A percentile compares a stretch with the other conserved stretches of the same genome.
These are phyloP conservation scores for Sarcophaga caerulescens DNA, from an alignment of 2,888 invertebrate genomes.

Conservation along the genomic window DNA sequence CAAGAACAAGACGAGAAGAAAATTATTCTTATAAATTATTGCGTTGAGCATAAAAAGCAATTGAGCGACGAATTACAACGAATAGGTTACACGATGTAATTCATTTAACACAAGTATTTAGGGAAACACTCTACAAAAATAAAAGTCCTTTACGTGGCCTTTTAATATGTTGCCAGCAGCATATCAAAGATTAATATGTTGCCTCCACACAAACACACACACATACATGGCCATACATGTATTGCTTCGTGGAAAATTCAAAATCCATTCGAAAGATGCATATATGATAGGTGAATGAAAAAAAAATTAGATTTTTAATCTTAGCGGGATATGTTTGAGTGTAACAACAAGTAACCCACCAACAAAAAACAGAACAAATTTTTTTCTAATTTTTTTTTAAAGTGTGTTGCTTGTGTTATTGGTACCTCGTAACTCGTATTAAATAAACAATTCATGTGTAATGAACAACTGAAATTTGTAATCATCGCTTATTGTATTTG, in stretches of 20 bases:
- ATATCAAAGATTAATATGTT: slow-evolving; percentile 58
- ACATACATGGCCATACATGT: slow-evolving; percentile 18
- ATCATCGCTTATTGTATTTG: slow-evolving; percentile 54
- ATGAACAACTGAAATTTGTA: slow-evolving; percentile 40
- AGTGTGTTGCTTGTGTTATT: not conserved
- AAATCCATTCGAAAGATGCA: no score
- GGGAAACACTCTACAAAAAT: not conserved
- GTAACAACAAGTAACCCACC: no score
- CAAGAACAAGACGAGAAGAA: not conserved
- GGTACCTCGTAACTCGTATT: not conserved
- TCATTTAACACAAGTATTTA: not conserved
- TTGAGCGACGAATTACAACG: no score
- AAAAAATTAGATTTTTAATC: slow-evolving; percentile 58
- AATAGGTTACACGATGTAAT: no score
- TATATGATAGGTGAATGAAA: not conserved
- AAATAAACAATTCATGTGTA: slow-evolving; percentile 32
- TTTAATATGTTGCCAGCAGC: not conserved
- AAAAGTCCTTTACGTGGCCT: slow-evolving; percentile 35
- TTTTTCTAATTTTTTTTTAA: no score
- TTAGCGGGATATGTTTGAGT: slow-evolving; percentile 59
- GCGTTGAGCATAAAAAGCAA: no score
- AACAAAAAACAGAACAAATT: no score
- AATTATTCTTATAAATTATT: not conserved
- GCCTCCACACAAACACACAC: not conserved
- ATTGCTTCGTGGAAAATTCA: not conserved